phyloP scores from a whole-genome alignment of 2,113 vertebrate species.

The Narcine bancroftii region DNA sequence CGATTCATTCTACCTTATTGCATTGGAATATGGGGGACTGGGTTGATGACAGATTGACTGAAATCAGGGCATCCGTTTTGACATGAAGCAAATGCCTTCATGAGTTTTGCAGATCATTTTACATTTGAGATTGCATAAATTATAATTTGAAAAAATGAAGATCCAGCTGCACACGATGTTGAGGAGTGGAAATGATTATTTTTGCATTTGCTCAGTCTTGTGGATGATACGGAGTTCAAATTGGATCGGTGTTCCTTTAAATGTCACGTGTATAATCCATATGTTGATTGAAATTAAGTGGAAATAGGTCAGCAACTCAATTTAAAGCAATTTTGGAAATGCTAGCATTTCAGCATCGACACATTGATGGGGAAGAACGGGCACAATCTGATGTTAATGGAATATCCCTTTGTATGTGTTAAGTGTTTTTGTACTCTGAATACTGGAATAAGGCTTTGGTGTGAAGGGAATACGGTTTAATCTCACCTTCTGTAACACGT shows the following conservation, averaged over 20 bases:
- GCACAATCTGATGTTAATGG: background rate
- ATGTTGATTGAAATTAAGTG: background rate
- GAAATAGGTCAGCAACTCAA: background rate
- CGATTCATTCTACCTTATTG: background rate
- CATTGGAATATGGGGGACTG: background rate
- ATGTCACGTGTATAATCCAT: background rate
- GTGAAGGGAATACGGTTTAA: background rate
- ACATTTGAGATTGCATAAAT: background rate
- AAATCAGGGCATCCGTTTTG: background rate
- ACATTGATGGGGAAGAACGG: background rate
- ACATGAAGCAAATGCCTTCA: background rate
- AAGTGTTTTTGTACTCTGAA: background rate
- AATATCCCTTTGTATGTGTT: background rate
- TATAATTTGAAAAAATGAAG: background rate
- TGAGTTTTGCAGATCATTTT: background rate
- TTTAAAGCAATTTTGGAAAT: background rate
- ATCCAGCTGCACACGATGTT: background rate
- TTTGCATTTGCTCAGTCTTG: too few relatives aligned
- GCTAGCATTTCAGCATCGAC: background rate
- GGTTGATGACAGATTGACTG: background rate
- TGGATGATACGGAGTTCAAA: too few relatives aligned
- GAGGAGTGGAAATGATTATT: background rate
- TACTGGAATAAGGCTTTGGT: background rate
- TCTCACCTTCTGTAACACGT: background rate
- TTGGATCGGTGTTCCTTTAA: background rate